These are phyloP conservation scores for Oenanthe oenanthe DNA, from an alignment of 2,113 vertebrate genomes.

Conservation along the genomic window DNA sequence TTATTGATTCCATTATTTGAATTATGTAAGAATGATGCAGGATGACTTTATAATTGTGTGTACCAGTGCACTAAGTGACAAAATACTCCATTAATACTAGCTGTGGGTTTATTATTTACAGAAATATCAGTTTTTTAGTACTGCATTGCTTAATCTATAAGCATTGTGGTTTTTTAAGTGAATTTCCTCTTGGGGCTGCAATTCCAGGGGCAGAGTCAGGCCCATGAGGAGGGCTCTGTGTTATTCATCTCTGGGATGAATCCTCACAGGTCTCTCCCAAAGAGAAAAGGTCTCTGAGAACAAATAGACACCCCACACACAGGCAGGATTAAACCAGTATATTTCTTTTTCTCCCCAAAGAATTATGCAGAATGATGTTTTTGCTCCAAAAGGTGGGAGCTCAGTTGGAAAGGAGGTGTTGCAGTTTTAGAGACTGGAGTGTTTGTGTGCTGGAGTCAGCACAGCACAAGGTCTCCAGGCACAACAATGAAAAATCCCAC, in stretches of 20 bases:
- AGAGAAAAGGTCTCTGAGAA: neutral
- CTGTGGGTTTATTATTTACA: neutral
- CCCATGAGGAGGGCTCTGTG: neutral
- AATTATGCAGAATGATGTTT: neutral
- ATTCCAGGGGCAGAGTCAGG: neutral
- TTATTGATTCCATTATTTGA: neutral
- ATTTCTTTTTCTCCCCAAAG: neutral
- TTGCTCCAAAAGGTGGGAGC: neutral
- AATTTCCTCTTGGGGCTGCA: fast-evolving
- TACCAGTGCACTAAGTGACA: neutral
- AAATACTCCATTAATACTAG: neutral
- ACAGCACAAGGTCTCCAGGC: neutral
- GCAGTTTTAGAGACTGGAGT: neutral
- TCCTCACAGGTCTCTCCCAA: neutral
- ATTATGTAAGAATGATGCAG: neutral
- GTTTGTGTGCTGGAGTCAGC: neutral
- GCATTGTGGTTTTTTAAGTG: neutral
- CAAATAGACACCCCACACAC: neutral
- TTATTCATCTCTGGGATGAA: neutral
- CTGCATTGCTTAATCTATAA: neutral
- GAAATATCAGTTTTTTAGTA: neutral
- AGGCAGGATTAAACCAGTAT: neutral
- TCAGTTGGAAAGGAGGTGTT: neutral
- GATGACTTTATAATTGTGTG: neutral
- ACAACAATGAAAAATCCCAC: neutral